phyloP scores from a whole-genome alignment of 2,113 vertebrate genomes.

The Cochlearius cochlearius region DNA sequence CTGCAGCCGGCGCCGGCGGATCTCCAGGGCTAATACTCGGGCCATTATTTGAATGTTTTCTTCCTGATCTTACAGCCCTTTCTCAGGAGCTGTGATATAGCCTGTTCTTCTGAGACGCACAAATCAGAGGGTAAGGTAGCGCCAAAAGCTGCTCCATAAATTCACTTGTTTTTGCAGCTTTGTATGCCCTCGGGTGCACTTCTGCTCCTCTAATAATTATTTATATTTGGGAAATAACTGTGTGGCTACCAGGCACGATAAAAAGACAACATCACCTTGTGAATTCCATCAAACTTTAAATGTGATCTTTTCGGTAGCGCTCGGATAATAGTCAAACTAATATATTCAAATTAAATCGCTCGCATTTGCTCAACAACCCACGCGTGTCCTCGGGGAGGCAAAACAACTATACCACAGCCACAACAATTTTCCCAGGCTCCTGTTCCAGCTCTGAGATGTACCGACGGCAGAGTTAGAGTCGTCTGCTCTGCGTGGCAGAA shows the following conservation, averaged over 20 bases:
- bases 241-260: not conserved
- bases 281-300: constrained; percentile 5
- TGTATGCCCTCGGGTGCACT: not conserved
- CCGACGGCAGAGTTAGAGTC: not conserved
- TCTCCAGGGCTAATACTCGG: not conserved
- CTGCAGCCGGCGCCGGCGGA: rapidly evolving
- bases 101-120: not conserved
- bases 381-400: not conserved
- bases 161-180: constrained; percentile 24
- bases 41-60: not conserved
- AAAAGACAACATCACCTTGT: not conserved
- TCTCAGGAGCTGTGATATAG: not conserved
- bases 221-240: constrained; percentile 11
- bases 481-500: not conserved
- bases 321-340: not conserved
- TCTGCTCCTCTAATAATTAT: constrained; percentile 41
- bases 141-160: constrained; percentile 25
- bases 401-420: not conserved
- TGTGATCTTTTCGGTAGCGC: not conserved
- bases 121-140: not conserved
- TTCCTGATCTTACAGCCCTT: not conserved
- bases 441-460: not conserved
- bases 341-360: not conserved
- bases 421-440: not conserved
- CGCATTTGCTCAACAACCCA: not conserved